Percentiles rank a stretch among this genome's conserved stretches.
Conservation (phyloP, 37 sponge, comb jelly and placozoan genomes). For the Halisarca cf. caerulea region DNA sequence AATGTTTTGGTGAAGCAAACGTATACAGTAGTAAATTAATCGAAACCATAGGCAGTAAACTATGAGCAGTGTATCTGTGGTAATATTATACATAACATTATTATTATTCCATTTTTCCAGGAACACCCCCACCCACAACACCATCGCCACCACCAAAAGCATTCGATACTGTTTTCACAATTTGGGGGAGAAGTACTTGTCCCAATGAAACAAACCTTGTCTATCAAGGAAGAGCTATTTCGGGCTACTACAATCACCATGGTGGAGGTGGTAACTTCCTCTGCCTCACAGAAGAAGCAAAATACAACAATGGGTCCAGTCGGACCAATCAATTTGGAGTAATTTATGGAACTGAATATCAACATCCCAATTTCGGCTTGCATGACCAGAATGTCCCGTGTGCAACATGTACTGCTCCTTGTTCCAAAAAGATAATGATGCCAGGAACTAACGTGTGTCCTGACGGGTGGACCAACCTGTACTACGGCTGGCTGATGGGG, state of each 20-base stretch:
- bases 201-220: slow-evolving; percentile 38
- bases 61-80: too few species aligned
- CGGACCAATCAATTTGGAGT: not conserved
- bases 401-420: slow-evolving; percentile 7
- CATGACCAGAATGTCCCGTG: slow-evolving; percentile 10
- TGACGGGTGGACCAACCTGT: not conserved
- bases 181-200: slow-evolving; percentile 42
- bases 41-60: too few species aligned
- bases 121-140: too few species aligned
- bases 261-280: slow-evolving; percentile 56
- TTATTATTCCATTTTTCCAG: too few species aligned
- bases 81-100: too few species aligned
- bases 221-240: not conserved
- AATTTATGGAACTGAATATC: slow-evolving; percentile 42
- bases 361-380: not conserved
- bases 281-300: slow-evolving; percentile 30
- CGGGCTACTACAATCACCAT: not conserved
- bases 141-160: too few species aligned
- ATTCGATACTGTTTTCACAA: not conserved
- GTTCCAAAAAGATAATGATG: not conserved
- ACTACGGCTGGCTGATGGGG: not conserved
- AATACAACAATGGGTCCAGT: not conserved
- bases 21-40: too few species aligned
- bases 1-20: too few species aligned
- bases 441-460: not conserved